Evolutionary conservation across 2,113 vertebrate genomes (phyloP).

Genomic region (Coreoperca whiteheadi): DNA sequence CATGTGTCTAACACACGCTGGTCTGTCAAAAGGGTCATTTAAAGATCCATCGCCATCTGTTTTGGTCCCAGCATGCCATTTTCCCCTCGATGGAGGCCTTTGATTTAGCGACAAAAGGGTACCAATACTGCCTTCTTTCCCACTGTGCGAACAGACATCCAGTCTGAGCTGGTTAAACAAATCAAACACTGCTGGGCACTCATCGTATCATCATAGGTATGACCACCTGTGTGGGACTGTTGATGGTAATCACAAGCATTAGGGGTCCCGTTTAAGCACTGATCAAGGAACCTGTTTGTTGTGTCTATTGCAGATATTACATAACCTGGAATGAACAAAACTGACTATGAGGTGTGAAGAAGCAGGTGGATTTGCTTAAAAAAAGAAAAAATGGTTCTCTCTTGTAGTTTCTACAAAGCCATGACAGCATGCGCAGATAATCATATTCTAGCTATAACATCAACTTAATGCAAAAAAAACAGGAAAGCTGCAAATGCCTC

Average conservation of each 20-base stretch:
- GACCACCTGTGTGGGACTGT: conserved; percentile 46
- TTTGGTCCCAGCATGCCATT: conserved; percentile 67
- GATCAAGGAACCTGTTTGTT: conserved; percentile 22
- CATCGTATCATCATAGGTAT: conserved; percentile 47
- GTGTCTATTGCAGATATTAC: conserved; percentile 10
- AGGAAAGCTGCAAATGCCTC: not conserved
- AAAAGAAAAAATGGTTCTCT: not conserved
- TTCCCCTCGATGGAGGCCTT: conserved; percentile 64
- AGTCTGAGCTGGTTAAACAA: conserved; percentile 50
- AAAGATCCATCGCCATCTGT: conserved; percentile 74
- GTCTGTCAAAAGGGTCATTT: conserved; percentile 71
- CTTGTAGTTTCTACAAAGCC: not conserved
- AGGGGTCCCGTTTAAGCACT: conserved; percentile 41
- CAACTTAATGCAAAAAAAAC: not conserved
- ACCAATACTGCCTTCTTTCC: conserved; percentile 45
- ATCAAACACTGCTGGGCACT: conserved; percentile 55
- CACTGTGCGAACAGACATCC: conserved; percentile 59
- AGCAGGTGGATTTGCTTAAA: not conserved
- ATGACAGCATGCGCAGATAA: not conserved
- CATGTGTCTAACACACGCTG: conserved; percentile 59
- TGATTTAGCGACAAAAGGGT: conserved; percentile 66
- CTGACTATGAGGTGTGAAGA: not conserved
- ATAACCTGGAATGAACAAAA: conserved; percentile 7
- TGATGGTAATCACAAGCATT: conserved; percentile 51
- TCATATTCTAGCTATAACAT: not conserved